Conservation (phyloP, 2,797 vertebrate genomes). For the Tenualosa thibaudeaui region DNA sequence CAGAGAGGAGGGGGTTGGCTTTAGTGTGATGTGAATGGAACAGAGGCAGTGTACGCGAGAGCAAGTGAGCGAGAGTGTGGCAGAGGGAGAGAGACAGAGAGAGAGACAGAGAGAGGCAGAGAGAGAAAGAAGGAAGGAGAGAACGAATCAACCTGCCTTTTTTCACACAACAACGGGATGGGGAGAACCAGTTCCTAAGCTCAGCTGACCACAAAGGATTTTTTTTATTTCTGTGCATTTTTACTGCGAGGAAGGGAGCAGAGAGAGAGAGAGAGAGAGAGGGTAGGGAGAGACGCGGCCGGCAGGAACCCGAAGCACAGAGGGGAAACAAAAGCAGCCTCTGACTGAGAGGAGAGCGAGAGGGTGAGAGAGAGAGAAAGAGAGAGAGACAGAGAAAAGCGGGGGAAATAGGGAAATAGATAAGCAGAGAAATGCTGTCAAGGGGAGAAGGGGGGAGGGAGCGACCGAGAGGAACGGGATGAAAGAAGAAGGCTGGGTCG, state of each 20-base stretch:
- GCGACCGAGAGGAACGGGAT: conserved; percentile 71
- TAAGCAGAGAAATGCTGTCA: conserved; percentile 75
- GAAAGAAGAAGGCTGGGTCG: conserved; percentile 60
- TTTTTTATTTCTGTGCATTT: conserved; percentile 46
- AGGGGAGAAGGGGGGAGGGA: conserved; percentile 71
- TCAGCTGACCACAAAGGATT: conserved; percentile 15
- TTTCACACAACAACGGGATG: conserved; percentile 66
- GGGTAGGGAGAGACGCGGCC: neutral
- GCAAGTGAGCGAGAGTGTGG: conserved; percentile 46
- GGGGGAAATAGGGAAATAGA: conserved; percentile 56
- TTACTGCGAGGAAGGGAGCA: neutral
- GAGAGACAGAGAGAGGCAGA: conserved; percentile 39
- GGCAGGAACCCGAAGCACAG: neutral
- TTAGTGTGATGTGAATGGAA: conserved; percentile 78
- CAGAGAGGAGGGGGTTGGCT: conserved; percentile 61
- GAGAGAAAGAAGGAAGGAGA: conserved; percentile 56
- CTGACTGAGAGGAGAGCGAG: neutral
- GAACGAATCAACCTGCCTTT: conserved; percentile 78
- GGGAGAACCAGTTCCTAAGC: conserved; percentile 53
- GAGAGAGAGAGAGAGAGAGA: neutral
- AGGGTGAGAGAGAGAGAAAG: conserved; percentile 20
- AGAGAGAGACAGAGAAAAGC: conserved; percentile 48
- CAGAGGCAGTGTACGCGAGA: conserved; percentile 68
- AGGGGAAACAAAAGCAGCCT: conserved; percentile 9
- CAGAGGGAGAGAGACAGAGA: conserved; percentile 49